These are phyloP conservation scores for Leptocoma aspasia DNA, from an alignment of 2,113 vertebrate species.

Conservation along the genomic window DNA sequence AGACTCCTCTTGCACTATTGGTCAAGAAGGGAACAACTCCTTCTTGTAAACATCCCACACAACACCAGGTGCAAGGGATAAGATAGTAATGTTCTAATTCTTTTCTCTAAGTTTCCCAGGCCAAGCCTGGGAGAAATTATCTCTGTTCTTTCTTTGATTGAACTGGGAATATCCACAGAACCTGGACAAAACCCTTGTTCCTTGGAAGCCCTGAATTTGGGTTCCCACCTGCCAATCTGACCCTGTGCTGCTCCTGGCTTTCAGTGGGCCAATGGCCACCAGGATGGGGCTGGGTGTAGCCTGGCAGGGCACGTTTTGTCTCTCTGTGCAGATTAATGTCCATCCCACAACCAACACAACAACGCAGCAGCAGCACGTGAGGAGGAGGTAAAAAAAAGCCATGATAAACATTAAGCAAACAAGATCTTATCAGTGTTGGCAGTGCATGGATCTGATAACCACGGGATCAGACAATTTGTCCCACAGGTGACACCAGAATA, in stretches of 20 bases:
- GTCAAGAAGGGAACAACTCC: too few relatives aligned
- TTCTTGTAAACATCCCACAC: too few relatives aligned
- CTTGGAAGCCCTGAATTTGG: not conserved
- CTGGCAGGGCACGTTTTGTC: not conserved
- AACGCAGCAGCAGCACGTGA: rapidly evolving
- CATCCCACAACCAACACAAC: not conserved
- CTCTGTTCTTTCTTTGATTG: too few relatives aligned
- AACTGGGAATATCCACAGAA: too few relatives aligned
- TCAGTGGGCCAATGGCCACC: not conserved
- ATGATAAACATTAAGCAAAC: not conserved
- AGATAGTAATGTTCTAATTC: too few relatives aligned
- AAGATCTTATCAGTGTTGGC: not conserved
- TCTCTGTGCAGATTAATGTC: not conserved
- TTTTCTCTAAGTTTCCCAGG: too few relatives aligned
- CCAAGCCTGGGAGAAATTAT: too few relatives aligned
- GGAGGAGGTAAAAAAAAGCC: not conserved
- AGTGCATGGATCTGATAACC: rapidly evolving
- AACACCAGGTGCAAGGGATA: too few relatives aligned
- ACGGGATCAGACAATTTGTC: rapidly evolving
- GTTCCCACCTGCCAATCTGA: not conserved
- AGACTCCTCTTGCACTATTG: too few relatives aligned
- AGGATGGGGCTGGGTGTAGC: not conserved
- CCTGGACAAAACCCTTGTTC: not conserved
- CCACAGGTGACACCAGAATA: not conserved
- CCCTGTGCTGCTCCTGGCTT: not conserved